Base-by-base conservation (phyloP, 2,888 invertebrate species). In the Troglohyphantes excavatus region DNA sequence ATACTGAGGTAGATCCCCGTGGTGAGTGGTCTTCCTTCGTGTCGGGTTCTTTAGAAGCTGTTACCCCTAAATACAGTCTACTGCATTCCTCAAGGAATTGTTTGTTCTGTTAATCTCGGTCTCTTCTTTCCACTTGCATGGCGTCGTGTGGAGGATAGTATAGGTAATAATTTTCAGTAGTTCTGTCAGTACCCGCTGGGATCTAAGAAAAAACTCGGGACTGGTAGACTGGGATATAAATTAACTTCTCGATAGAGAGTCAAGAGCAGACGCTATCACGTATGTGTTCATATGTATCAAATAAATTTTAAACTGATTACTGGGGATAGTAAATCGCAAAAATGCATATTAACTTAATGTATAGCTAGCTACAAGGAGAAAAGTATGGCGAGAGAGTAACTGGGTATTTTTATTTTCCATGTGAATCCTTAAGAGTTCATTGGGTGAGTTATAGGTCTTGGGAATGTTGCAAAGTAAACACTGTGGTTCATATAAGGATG, bases 31-130 rank as follows among this genome's bases (percentile, higher is more conserved):
- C 19, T 79, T 19, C 67, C 65, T 79, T 33, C 19, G n/a, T n/a
- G 61, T 61, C 61, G 33, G 61, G 33, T 84, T 63, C 21, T 43
- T 59, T 13, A 59, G 68, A 79, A 46, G 19, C 21, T n/a, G n/a
- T 23, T 76, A 26, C 33, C 68, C 53, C 23, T 19, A 53, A 61
- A 43, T 68, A 75, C 33, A 26, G 27, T 43, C 13, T 68, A 2
- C 46, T 53, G 67, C 17, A 68, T 81, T 81, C 33, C 68, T 19
- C 13, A 43, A 73, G 7, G 63, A 65, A 46, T 17, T 65, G 73
- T 63, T 73, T 83, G 63, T 73, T 61, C 26, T 83, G 43, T 72
- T 83, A 59, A 83, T 72, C 72, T 72, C 27, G n/a, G 72, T 63
- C 68, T 68, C 68, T 53, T 9, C 29, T 68, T 67, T 81, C 63